Percentiles rank a stretch among this genome's conserved stretches.
Evolutionary conservation across 2,113 vertebrate species (phyloP).

Genomic region (Daboia siamensis): DNA sequence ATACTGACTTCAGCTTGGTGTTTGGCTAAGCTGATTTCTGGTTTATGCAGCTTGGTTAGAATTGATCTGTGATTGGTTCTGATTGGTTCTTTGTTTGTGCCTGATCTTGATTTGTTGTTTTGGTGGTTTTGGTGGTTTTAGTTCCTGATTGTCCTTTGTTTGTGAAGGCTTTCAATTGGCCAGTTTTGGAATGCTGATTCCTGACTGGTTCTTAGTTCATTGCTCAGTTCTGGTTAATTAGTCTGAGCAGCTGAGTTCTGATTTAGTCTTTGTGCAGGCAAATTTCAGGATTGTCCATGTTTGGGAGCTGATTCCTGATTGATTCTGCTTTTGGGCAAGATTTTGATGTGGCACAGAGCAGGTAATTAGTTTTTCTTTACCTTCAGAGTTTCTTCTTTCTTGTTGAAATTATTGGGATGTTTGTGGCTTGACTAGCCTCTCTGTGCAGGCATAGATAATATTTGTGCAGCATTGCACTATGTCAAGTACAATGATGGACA

Average conservation of each 20-base stretch:
- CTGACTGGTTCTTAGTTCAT: background rate
- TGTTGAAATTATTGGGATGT: background rate
- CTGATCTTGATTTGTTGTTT: background rate
- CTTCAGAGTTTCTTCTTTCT: background rate
- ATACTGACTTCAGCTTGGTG: background rate
- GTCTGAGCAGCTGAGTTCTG: background rate
- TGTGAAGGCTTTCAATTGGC: background rate
- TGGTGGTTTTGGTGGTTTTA: background rate
- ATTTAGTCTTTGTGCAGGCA: background rate
- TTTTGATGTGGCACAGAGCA: background rate
- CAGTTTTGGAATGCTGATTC: background rate
- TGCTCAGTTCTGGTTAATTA: background rate
- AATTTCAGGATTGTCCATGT: background rate
- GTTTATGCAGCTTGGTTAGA: background rate
- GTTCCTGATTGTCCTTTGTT: background rate
- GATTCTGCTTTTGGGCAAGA: background rate
- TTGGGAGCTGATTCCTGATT: background rate
- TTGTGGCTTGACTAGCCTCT: background rate
- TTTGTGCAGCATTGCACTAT: background rate
- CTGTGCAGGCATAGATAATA: background rate
- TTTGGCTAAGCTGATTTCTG: background rate
- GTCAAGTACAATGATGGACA: background rate
- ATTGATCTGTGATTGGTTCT: background rate
- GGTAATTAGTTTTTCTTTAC: background rate
- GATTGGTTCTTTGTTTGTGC: background rate